Evolutionary conservation across 1,140 invertebrate species (phyloP).

Genomic region (Bombus pascuorum): DNA sequence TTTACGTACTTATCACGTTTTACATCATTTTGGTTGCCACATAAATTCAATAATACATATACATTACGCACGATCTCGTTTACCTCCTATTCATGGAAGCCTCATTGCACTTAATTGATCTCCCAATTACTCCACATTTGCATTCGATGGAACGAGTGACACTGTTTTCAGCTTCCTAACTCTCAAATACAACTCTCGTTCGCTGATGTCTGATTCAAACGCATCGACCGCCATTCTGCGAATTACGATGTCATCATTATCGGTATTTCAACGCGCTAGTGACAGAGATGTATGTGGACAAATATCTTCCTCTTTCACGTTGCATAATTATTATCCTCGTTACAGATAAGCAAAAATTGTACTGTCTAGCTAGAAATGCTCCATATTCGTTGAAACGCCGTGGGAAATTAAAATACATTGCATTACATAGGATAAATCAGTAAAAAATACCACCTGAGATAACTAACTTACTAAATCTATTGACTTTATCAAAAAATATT

Average conservation of each 20-base stretch:
- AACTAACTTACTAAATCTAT: too few relatives aligned
- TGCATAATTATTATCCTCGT: background rate
- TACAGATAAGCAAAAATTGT: background rate
- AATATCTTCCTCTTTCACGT: background rate
- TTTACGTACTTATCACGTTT: background rate
- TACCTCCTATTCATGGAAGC: conserved; percentile 15
- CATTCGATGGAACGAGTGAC: conserved; percentile 4
- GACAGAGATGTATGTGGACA: background rate
- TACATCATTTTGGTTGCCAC: background rate
- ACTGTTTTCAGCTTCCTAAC: conserved; percentile 21
- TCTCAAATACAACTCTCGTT: background rate
- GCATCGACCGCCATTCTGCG: background rate
- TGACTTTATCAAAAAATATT: too few relatives aligned
- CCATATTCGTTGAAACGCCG: background rate
- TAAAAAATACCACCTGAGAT: too few relatives aligned
- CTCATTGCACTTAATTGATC: conserved; percentile 34
- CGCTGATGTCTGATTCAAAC: conserved; percentile 6
- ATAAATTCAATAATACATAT: background rate
- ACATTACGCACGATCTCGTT: conserved; percentile 11
- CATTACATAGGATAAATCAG: too few relatives aligned
- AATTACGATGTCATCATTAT: conserved; percentile 37
- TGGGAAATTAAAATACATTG: too few relatives aligned
- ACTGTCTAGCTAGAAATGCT: background rate
- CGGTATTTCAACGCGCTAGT: conserved; percentile 22
- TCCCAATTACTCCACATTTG: conserved; percentile 23